phyloP scores from a whole-genome alignment of 1,140 invertebrate species.

The Apis dorsata region DNA sequence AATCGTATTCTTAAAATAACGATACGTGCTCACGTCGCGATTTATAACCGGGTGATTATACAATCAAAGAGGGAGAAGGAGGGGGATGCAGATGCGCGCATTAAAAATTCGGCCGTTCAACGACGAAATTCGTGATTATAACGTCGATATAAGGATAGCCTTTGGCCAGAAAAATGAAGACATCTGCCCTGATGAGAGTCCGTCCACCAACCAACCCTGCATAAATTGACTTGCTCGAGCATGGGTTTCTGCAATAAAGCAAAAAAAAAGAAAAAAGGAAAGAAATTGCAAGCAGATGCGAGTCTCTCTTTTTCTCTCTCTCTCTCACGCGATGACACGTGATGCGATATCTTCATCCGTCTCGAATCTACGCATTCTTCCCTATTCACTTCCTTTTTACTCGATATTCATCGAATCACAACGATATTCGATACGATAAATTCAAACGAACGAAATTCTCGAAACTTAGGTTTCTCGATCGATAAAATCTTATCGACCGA shows the following conservation, averaged over 20 bases:
- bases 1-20: background rate
- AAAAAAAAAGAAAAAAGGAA: background rate
- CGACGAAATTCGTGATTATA: slow-evolving; percentile 22
- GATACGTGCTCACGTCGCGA: slow-evolving; percentile 17
- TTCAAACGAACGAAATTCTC: too few species aligned
- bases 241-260: background rate
- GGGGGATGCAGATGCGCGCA: slow-evolving; percentile 27
- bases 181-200: slow-evolving; percentile 46
- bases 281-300: slow-evolving; percentile 34
- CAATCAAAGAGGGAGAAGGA: background rate
- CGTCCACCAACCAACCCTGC: slow-evolving; percentile 7
- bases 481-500: too few species aligned
- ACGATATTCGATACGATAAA: too few species aligned
- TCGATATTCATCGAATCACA: too few species aligned
- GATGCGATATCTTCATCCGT: background rate
- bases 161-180: slow-evolving; percentile 49
- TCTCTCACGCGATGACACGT: background rate
- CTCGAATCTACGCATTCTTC: background rate
- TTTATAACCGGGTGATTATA: slow-evolving; percentile 38
- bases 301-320: too few species aligned
- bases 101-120: slow-evolving; percentile 7
- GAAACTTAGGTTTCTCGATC: too few species aligned
- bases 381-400: background rate
- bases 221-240: slow-evolving; percentile 28
- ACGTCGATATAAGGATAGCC: slow-evolving; percentile 31